These are phyloP conservation scores for Tetranychus truncatus DNA, from an alignment of 2,888 invertebrate species.

Conservation along the genomic window DNA sequence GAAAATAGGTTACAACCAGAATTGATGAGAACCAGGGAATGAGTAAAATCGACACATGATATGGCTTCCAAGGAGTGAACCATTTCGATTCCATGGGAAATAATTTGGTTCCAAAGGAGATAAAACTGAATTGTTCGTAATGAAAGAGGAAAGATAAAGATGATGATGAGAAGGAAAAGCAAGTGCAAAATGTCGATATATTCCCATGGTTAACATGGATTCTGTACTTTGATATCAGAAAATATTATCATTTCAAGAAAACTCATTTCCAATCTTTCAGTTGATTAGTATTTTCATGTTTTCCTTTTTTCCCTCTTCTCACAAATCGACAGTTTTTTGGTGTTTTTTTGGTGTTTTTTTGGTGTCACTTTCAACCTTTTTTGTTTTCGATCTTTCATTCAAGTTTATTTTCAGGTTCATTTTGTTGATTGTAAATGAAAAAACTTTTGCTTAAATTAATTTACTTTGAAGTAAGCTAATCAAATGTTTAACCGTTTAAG, in stretches of 20 bases:
- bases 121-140: not conserved
- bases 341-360: too few species aligned
- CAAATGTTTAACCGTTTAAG: too few species aligned
- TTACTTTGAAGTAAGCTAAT: too few species aligned
- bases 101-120: too few species aligned
- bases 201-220: not conserved
- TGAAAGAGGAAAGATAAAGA: not conserved
- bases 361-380: too few species aligned
- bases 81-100: constrained; percentile 1
- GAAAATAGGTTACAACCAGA: not conserved
- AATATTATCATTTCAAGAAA: not conserved
- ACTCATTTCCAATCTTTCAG: not conserved
- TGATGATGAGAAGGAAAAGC: not conserved
- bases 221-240: not conserved
- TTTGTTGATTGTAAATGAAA: too few species aligned
- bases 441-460: too few species aligned
- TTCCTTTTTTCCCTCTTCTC: not conserved
- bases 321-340: too few species aligned
- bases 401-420: too few species aligned
- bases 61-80: not conserved
- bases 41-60: not conserved
- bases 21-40: not conserved
- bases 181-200: not conserved
- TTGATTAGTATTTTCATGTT: not conserved
- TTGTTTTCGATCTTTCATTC: too few species aligned